These are phyloP conservation scores for Donacobius atricapilla DNA, from an alignment of 2,113 vertebrate species.

Conservation along the genomic window DNA sequence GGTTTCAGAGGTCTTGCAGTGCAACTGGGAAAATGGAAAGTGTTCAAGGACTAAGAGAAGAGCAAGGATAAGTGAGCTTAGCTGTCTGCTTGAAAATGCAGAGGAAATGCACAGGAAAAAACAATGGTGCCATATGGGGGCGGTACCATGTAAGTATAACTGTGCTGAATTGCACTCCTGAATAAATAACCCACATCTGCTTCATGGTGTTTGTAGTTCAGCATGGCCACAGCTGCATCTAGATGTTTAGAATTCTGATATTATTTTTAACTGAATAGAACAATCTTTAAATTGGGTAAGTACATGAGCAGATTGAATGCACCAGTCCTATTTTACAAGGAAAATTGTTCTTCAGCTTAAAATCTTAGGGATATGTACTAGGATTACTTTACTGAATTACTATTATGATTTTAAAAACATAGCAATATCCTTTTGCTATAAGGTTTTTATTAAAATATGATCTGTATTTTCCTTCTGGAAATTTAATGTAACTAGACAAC, in stretches of 20 bases:
- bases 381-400: neutral
- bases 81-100: neutral
- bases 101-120: neutral
- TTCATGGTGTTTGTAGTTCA: neutral
- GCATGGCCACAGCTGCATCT: neutral
- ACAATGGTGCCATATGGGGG: neutral
- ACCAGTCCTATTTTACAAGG: neutral
- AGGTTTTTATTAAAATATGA: neutral
- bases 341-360: neutral
- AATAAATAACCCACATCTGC: neutral
- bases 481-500: neutral
- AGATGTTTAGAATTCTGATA: neutral
- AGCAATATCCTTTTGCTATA: neutral
- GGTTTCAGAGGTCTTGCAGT: neutral
- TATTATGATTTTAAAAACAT: neutral
- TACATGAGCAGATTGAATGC: neutral
- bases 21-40: neutral
- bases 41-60: slow-evolving; percentile 16
- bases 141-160: neutral
- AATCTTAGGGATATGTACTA: neutral
- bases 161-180: neutral
- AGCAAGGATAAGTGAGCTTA: neutral
- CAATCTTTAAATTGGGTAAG: neutral
- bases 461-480: neutral
- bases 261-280: neutral